Evolutionary conservation across 2,113 vertebrate species (phyloP), one percentile per base, ranked within the genome.

Genomic region (Nerophis lumbriciformis): DNA sequence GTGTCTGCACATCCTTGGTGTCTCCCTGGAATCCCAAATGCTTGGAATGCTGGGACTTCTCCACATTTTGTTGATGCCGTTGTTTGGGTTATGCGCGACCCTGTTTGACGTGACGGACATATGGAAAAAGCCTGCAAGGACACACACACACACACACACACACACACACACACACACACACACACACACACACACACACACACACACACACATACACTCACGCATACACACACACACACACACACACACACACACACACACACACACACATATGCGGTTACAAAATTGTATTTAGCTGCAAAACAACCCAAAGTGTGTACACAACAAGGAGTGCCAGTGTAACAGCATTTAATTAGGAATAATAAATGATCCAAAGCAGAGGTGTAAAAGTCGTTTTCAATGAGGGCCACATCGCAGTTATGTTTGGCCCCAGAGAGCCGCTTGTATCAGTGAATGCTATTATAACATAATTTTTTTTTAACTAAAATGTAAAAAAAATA

Each of bases 1-100:
- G 65, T 84, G 84, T 86, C 84, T 88, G 39, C 55, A 21, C 55
- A 57, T 57, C 55, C 38, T 44, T 11, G 38, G n/a, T 42, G 37
- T 56, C 15, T 11, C 54, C 15, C n/a, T 15, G 19, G 51, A 53
- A 35, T 53, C 51, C 51, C 2, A 48, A 28, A 61, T 45, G 58
- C 42, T 3, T 55, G 75, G 81, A 81, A 85, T 82, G 76, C 37
- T 15, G 7, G 57, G 65, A 78, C 59, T 59, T 78, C 39, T 74
- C 51, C 60, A 38, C 59, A 49, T 63, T 63, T 75, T 80, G 69
- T 73, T 67, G 76, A 45, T 45, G 42, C 10, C 1, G 12, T 45
- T 45, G 42, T 78, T 82, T 81, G 69, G 68, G 78, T 80, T 76
- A 58, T 58, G 71, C 16, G 65, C 60, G 42, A 68, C 63, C 68